Evolutionary conservation across 2,113 vertebrate species (phyloP).

Genomic region (Lycaon pictus): DNA sequence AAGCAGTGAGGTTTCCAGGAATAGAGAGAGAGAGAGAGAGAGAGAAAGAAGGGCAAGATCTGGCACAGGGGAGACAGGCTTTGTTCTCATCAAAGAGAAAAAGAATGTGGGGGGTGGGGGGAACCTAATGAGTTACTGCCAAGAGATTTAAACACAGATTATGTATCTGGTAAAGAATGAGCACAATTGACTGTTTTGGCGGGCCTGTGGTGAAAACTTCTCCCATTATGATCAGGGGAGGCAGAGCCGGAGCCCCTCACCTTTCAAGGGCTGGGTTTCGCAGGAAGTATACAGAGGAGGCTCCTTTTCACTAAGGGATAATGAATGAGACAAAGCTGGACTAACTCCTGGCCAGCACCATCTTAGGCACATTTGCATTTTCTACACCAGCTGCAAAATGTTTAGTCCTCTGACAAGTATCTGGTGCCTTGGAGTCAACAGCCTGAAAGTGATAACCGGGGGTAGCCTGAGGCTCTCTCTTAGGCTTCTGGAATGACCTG

Average conservation of each 20-base stretch:
- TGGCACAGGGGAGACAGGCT: slow-evolving; percentile 20
- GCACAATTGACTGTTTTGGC: not conserved
- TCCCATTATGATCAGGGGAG: not conserved
- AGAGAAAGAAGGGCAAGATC: not conserved
- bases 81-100: slow-evolving; percentile 76
- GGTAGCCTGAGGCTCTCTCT: not conserved
- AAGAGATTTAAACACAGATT: slow-evolving; percentile 56
- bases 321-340: not conserved
- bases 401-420: not conserved
- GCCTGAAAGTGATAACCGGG: not conserved
- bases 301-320: not conserved
- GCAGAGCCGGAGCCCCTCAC: not conserved
- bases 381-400: not conserved
- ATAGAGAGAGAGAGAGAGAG: not conserved
- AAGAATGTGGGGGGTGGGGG: not conserved
- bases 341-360: not conserved
- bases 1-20: slow-evolving; percentile 24
- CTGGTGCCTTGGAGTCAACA: slow-evolving; percentile 45
- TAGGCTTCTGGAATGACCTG: not conserved
- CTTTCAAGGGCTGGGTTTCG: slow-evolving; percentile 15
- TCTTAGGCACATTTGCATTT: not conserved
- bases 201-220: not conserved
- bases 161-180: slow-evolving; percentile 5
- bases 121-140: slow-evolving; percentile 56
- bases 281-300: not conserved